Evolutionary conservation across 2,888 invertebrate genomes (phyloP).

Genomic region (Melanostoma mellinum): DNA sequence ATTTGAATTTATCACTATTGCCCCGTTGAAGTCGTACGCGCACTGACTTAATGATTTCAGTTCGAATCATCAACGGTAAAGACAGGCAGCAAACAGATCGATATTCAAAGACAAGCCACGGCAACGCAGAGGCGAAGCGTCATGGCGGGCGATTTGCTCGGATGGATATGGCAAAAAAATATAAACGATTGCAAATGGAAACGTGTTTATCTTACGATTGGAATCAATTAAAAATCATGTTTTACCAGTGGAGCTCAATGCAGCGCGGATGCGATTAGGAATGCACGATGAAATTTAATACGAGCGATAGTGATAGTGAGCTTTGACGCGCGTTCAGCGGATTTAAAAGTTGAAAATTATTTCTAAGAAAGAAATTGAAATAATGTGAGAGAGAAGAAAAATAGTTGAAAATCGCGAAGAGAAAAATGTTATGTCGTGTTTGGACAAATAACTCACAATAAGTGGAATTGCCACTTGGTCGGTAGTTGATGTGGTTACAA

Average conservation of each 20-base stretch:
- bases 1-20: slow-evolving; percentile 59
- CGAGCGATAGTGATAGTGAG: slow-evolving; percentile 34
- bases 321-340: slow-evolving; percentile 38
- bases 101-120: no score
- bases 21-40: slow-evolving; percentile 49
- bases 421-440: slow-evolving; percentile 44
- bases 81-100: not conserved
- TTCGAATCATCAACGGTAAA: slow-evolving; percentile 20
- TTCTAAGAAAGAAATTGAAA: not conserved
- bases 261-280: slow-evolving; percentile 68
- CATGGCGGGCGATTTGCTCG: slow-evolving; percentile 23
- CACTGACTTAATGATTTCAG: slow-evolving; percentile 31
- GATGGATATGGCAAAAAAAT: slow-evolving; percentile 20
- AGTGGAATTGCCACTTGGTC: slow-evolving; percentile 43
- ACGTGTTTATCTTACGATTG: slow-evolving; percentile 65
- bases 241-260: slow-evolving; percentile 61
- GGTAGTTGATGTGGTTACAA: slow-evolving; percentile 34
- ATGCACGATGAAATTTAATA: slow-evolving; percentile 63
- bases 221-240: slow-evolving; percentile 72
- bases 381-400: not conserved
- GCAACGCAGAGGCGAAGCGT: not conserved
- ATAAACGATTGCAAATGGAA: slow-evolving; percentile 33
- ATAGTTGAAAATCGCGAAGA: slow-evolving; percentile 6
- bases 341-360: slow-evolving; percentile 13
- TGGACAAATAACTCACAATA: slow-evolving; percentile 62